A percentile compares a stretch with the other conserved stretches of the same genome.
phyloP scores from a whole-genome alignment of 2,888 invertebrate genomes.

The Bellardia pandia region DNA sequence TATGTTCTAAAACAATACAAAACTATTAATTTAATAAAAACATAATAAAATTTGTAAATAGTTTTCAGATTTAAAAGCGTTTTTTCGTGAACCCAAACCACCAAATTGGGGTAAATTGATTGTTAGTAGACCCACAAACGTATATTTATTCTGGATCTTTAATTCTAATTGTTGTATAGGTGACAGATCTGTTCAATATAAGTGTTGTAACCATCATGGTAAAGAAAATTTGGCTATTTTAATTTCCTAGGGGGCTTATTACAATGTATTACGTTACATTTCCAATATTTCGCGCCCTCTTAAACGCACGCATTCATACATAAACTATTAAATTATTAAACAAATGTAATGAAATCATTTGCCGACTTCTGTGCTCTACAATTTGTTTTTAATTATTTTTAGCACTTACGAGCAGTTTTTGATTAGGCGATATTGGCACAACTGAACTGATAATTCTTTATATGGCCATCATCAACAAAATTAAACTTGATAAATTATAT shows the following conservation, averaged over 20 bases:
- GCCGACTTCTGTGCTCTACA: constrained; percentile 6
- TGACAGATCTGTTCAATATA: too few relatives aligned
- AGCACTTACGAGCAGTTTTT: constrained; percentile 1
- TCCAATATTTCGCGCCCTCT: background rate
- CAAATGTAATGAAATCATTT: background rate
- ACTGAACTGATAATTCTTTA: constrained; percentile 3
- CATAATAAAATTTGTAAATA: too few relatives aligned
- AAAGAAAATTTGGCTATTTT: too few relatives aligned
- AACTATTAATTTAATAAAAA: too few relatives aligned
- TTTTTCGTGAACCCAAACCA: too few relatives aligned
- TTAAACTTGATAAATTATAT: background rate
- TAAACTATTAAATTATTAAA: background rate
- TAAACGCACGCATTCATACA: background rate
- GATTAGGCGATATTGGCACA: background rate
- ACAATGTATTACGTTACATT: background rate
- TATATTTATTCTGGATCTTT: too few relatives aligned
- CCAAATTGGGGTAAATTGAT: too few relatives aligned
- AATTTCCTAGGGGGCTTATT: background rate
- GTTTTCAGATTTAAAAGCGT: too few relatives aligned
- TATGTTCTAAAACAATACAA: too few relatives aligned
- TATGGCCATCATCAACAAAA: background rate
- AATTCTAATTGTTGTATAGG: too few relatives aligned
- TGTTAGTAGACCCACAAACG: too few relatives aligned
- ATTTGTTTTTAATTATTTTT: constrained; percentile 30
- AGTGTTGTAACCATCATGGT: too few relatives aligned